Base-by-base conservation (phyloP, 2,797 vertebrate species). In the Hydrophis major region DNA sequence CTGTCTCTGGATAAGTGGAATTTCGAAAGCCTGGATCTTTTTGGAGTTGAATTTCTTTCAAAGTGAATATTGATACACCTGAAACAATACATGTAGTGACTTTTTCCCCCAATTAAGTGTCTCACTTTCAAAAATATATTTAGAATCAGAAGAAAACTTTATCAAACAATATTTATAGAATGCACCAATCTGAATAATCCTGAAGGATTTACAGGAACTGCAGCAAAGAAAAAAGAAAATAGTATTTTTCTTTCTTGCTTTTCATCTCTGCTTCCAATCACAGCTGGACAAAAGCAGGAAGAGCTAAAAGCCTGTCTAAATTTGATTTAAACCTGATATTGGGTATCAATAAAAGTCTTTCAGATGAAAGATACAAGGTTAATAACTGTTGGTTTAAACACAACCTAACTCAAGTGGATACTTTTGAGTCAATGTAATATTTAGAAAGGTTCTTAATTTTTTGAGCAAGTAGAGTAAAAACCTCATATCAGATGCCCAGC, bases 1-100 rank as follows among this genome's bases (percentile, higher is more conserved):
- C 98, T 97, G 99, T 98, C 96, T 99, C 99, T 94, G 99, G 98
- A 97, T 99, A 99, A 27, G 99, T 98, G 94, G 99, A 98, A 98
- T 98, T 99, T 98, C 99, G 98, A 98, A 99, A 99, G 96, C 99
- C 99, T n/a, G 99, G 99, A 96, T 99, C 99, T 98, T 99, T 98
- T 97, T 99, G 99, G 97, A 99, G 97, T 89, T 99, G 99, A 97
- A 99, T 98, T 96, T 99, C 99, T 98, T 99, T 99, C 98, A 99
- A 98, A 95, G 99, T 99, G 98, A 99, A 99, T 98, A 99, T 98
- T 87, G 99, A 99, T 93, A 99, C 96, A 97, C 97, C 99, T 99
- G 96, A 74, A 98, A 97, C 2, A 89, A 53, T 66, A 55, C 16
- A 94, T 91, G 12, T 93, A 55, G 12, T 6, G 93, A 90, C 1